Evolutionary conservation across 2,113 vertebrate genomes (phyloP).

Genomic region (Catharus minimus): DNA sequence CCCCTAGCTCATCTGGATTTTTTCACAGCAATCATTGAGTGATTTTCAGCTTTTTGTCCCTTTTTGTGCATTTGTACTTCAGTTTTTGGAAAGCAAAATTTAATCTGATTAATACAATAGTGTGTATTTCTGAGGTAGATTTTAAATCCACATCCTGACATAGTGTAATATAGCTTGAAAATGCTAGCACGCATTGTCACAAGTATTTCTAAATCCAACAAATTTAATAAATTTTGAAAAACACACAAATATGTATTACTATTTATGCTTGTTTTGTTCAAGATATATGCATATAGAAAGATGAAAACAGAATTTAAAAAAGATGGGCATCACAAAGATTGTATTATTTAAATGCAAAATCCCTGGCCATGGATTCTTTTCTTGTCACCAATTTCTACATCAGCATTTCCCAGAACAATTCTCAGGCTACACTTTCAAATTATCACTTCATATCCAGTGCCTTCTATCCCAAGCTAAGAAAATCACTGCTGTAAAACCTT

Average conservation of each 20-base stretch:
- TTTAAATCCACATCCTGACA: not conserved
- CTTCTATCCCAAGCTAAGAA: not conserved
- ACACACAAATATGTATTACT: not conserved
- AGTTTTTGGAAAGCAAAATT: not conserved
- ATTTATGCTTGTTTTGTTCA: not conserved
- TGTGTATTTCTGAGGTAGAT: not conserved
- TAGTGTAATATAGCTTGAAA: not conserved
- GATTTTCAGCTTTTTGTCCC: not conserved
- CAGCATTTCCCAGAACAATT: not conserved
- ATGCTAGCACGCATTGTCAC: not conserved
- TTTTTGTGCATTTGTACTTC: not conserved
- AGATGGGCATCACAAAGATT: not conserved
- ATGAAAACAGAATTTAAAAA: not conserved
- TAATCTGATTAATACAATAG: not conserved
- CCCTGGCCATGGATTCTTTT: not conserved
- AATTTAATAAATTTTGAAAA: not conserved
- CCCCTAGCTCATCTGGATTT: not conserved
- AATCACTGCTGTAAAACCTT: conserved; percentile 22
- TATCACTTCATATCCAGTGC: not conserved
- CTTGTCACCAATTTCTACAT: not conserved
- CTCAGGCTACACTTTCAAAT: not conserved
- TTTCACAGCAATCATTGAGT: not conserved
- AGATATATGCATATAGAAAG: fast-evolving
- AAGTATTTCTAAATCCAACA: not conserved
- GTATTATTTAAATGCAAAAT: not conserved